Evolutionary conservation across 2,888 invertebrate genomes (phyloP).

Genomic region (Cenopis cana): DNA sequence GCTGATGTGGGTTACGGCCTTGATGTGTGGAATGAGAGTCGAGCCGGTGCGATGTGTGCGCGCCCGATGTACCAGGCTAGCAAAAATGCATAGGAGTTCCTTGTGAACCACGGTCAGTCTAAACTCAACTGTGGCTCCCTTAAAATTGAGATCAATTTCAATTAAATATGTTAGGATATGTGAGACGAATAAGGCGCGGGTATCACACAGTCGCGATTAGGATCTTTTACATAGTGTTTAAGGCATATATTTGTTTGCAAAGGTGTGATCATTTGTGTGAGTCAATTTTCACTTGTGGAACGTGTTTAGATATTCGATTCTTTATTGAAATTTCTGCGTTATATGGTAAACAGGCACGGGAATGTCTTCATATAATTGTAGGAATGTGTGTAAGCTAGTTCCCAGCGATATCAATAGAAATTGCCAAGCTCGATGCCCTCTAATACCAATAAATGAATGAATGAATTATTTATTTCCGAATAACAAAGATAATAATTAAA

Average conservation of each 20-base stretch:
- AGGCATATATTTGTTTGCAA: neutral
- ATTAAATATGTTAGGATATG: neutral
- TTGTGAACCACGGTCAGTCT: slow-evolving; percentile 34
- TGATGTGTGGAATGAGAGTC: slow-evolving; percentile 74
- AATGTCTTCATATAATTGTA: slow-evolving; percentile 26
- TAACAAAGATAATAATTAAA: too few relatives aligned
- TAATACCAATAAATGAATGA: too few relatives aligned
- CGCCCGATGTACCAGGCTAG: slow-evolving; percentile 72
- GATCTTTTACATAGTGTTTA: neutral
- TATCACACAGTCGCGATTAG: neutral
- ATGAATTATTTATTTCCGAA: too few relatives aligned
- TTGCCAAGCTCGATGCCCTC: too few relatives aligned
- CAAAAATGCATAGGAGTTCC: slow-evolving; percentile 62
- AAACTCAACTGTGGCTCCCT: slow-evolving; percentile 36
- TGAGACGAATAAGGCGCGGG: slow-evolving; percentile 4
- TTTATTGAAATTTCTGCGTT: slow-evolving; percentile 28
- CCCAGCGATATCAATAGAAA: neutral
- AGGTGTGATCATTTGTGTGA: slow-evolving; percentile 10
- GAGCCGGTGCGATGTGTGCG: slow-evolving; percentile 71
- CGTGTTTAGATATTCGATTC: slow-evolving; percentile 20
- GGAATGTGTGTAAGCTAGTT: slow-evolving; percentile 7
- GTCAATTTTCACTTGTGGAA: slow-evolving; percentile 29
- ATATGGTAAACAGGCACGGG: slow-evolving; percentile 23
- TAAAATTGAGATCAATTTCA: slow-evolving; percentile 45
- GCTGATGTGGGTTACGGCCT: slow-evolving; percentile 74